Percentiles rank a stretch among this genome's conserved stretches.
These are phyloP conservation scores for Cephalopterus ornatus DNA, from an alignment of 2,113 vertebrate genomes.

Conservation along the genomic window DNA sequence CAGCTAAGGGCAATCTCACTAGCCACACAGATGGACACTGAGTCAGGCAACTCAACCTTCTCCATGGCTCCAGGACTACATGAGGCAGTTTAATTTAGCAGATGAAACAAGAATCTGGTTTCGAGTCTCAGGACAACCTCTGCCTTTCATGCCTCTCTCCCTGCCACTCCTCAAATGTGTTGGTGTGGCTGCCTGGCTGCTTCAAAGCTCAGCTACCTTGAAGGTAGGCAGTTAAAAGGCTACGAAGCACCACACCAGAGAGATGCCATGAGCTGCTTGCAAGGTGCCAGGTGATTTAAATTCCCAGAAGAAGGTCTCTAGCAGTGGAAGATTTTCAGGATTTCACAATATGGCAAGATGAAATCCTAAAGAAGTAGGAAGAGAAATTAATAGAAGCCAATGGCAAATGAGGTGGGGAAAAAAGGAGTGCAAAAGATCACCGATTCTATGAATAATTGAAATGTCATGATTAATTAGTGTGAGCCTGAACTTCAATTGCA, in stretches of 20 bases:
- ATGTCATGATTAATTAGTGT: conserved; percentile 34
- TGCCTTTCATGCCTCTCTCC: neutral
- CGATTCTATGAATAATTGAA: conserved; percentile 44
- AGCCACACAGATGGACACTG: accelerated
- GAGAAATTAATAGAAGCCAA: conserved; percentile 7
- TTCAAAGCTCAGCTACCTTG: neutral
- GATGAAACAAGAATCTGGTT: neutral
- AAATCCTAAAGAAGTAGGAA: neutral
- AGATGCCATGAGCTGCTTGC: neutral
- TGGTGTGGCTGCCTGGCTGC: neutral
- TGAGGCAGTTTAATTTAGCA: neutral
- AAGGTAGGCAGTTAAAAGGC: neutral
- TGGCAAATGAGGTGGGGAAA: conserved; percentile 10
- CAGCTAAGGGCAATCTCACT: neutral
- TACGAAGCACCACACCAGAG: neutral
- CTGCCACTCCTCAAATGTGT: accelerated
- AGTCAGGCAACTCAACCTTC: neutral
- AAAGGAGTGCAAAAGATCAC: conserved; percentile 23
- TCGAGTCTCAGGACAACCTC: neutral
- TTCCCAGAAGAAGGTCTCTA: neutral
- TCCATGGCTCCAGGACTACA: neutral
- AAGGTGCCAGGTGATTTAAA: neutral
- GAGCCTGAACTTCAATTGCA: conserved; percentile 37
- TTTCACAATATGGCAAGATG: neutral
- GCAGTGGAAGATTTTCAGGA: neutral